phyloP scores from a whole-genome alignment of 1,140 invertebrate species.

The Rhyzopertha dominica region DNA sequence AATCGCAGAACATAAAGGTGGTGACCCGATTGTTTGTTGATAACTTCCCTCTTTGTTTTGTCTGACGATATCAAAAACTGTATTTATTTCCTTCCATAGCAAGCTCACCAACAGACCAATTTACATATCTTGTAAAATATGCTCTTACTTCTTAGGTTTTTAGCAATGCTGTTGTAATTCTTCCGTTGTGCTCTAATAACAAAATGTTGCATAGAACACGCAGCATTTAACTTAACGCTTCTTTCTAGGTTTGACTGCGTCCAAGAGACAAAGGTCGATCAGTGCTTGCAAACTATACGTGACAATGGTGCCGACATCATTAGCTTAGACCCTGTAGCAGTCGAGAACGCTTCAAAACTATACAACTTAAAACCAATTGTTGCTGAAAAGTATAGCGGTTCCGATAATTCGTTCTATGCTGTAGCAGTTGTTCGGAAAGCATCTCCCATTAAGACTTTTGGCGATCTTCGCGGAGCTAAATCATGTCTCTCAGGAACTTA shows the following conservation, averaged over 20 bases:
- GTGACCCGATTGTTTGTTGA: no score
- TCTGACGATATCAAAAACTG: no score
- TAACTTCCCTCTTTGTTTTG: no score
- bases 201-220: no score
- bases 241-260: slow-evolving; percentile 65
- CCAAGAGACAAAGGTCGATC: slow-evolving; percentile 48
- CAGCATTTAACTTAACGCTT: no score
- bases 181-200: no score
- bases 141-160: no score
- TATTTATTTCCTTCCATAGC: no score
- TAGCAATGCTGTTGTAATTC: no score
- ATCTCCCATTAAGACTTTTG: slow-evolving; percentile 40
- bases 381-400: slow-evolving; percentile 51
- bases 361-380: slow-evolving; percentile 51
- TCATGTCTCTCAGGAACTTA: slow-evolving; percentile 53
- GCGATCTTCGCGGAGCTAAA: slow-evolving; percentile 49
- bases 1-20: no score
- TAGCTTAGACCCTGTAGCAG: slow-evolving; percentile 55
- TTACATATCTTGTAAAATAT: no score
- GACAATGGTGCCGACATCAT: slow-evolving; percentile 59
- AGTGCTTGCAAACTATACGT: slow-evolving; percentile 65
- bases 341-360: slow-evolving; percentile 52
- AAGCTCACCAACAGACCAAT: no score
- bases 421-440: slow-evolving; percentile 57
- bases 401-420: slow-evolving; percentile 35